Evolutionary conservation across 2,113 vertebrate species (phyloP), one percentile per base, ranked within the genome.

Genomic region (Corydoras maculifer): DNA sequence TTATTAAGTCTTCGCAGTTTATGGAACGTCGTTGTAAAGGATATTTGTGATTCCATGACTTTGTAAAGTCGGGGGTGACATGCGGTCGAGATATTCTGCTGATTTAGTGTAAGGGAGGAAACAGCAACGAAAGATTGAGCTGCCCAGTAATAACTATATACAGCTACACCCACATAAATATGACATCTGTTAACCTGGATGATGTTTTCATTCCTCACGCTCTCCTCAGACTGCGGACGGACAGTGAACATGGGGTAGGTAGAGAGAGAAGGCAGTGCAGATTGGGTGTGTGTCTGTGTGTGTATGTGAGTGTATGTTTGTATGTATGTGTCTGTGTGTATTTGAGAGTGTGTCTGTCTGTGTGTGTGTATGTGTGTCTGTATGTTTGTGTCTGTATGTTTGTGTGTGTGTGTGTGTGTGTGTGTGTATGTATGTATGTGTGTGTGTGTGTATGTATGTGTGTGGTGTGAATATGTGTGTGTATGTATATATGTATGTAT

Each of bases 111-210:
- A 48, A 65, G 54, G 54, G 68, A 78, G 69, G 68, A 67, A 15
- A 51, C 30, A 57, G 58, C 64, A 72, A 73, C 70, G 53, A 59
- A 57, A 64, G 64, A 71, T 68, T 35, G 67, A 78, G 11, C 11
- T 32, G 3, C 65, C 49, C 10, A 14, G 30, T 59, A 67, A 71
- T 62, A 64, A 68, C 15, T 49, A 59, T 35, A 72, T 9, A 14
- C 48, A 64, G 66, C 55, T 63, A 74, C 68, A 68, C 63, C 68
- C 58, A 55, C 29, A 75, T 71, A 75, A 70, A 74, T 70, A 70
- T 61, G 35, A 8, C 57, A 58, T 14, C 25, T 67, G 8, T 68
- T 14, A 48, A 72, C 32, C 54, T 9, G 32, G 75, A 61, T 60
- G 62, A 75, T 2, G 2, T 53, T 25, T 48, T 9, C 65, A 55